phyloP scores from a whole-genome alignment of 2,113 vertebrate species.

The Silurus meridionalis region DNA sequence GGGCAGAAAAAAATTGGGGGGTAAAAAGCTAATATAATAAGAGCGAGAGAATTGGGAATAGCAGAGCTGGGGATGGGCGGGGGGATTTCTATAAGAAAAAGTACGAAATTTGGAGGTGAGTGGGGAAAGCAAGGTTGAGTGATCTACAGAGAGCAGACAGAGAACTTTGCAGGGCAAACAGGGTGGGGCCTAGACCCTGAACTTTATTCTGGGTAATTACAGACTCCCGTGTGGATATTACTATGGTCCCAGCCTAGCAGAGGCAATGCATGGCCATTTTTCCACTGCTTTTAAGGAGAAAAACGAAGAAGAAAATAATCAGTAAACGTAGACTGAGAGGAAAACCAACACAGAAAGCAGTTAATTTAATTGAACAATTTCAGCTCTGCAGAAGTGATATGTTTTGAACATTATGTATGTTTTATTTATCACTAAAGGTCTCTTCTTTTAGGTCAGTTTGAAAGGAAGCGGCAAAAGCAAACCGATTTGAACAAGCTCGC shows the following conservation, averaged over 20 bases:
- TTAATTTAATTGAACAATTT: conserved; percentile 58
- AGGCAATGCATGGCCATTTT: conserved; percentile 65
- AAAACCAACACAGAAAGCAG: conserved; percentile 30
- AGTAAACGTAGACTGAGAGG: conserved; percentile 22
- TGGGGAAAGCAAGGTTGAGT: not conserved
- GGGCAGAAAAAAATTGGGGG: not conserved
- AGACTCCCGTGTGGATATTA: conserved; percentile 79
- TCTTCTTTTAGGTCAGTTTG: conserved; percentile 63
- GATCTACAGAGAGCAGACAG: conserved; percentile 9
- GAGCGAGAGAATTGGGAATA: not conserved
- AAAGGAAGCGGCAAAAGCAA: conserved; percentile 56
- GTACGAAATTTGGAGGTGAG: not conserved
- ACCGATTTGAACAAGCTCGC: not conserved
- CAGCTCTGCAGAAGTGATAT: conserved; percentile 37
- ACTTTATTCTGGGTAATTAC: conserved; percentile 80
- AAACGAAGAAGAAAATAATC: conserved; percentile 27
- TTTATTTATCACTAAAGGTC: conserved; percentile 66
- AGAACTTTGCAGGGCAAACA: conserved; percentile 61
- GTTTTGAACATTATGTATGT: conserved; percentile 69
- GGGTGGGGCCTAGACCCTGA: conserved; percentile 72
- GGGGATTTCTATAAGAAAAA: not conserved
- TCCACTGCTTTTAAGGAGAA: conserved; percentile 54
- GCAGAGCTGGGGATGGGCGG: too few species aligned
- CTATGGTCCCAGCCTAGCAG: conserved; percentile 70
- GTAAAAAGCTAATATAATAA: not conserved